These are phyloP conservation scores for Drosophila mayaguana DNA, from an alignment of 2,888 invertebrate species.

Conservation along the genomic window DNA sequence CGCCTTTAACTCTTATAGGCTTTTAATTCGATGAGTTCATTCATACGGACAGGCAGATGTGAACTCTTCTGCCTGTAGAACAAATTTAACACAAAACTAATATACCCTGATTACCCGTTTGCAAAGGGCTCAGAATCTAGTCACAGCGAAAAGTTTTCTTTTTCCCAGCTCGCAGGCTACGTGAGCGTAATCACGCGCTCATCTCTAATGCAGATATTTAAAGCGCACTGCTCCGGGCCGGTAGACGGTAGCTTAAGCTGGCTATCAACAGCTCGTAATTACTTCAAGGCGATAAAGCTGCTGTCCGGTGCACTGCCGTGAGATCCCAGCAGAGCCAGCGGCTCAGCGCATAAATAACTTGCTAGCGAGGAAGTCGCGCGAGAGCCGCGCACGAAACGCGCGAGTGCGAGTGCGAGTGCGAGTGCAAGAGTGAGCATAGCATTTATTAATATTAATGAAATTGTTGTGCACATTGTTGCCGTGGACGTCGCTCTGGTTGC, in stretches of 20 bases:
- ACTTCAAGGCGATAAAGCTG: constrained; percentile 72
- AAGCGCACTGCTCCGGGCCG: constrained; percentile 25
- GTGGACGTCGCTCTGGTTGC: constrained; percentile 24
- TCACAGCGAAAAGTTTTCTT: not conserved
- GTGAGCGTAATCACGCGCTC: constrained; percentile 50
- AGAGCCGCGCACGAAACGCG: constrained; percentile 44
- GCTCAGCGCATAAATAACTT: constrained; percentile 61
- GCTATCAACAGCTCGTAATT: constrained; percentile 79
- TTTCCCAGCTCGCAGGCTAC: not conserved
- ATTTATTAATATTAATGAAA: constrained; percentile 79
- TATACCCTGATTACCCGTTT: not conserved
- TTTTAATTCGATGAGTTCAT: too few species aligned
- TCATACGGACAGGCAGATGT: too few species aligned
- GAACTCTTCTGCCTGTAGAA: too few species aligned
- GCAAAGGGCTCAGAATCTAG: not conserved
- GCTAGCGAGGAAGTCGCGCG: constrained; percentile 31
- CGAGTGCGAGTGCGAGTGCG: constrained; percentile 14
- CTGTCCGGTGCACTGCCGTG: constrained; percentile 30
- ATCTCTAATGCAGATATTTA: constrained; percentile 49
- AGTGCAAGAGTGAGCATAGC: constrained; percentile 36
- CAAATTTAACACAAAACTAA: too few species aligned
- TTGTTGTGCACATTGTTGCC: constrained; percentile 75
- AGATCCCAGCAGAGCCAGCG: constrained; percentile 3
- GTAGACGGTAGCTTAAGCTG: constrained; percentile 71
- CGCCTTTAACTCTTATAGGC: not conserved